Base-by-base conservation (phyloP, 2,113 vertebrate genomes). In the Ramphastos sulfuratus region DNA sequence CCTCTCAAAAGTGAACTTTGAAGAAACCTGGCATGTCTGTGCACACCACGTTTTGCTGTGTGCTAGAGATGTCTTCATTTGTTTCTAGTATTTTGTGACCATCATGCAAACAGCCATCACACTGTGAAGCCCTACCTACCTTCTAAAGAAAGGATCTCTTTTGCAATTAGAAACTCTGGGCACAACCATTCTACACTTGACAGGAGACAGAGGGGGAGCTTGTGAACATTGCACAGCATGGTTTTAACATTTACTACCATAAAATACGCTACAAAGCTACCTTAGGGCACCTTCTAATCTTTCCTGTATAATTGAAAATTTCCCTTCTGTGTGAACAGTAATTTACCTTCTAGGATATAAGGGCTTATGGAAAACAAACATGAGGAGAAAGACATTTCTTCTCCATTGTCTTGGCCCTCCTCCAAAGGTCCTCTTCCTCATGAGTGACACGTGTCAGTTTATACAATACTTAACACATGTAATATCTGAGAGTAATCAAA, bases 231-330 rank as follows among this genome's bases (percentile, higher is more conserved):
- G 30, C 93, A 79, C 65, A 79, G 76, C 35, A 16, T 30, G 39
- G 31, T 77, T 93, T 79, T 50, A 79, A 78, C 64, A 76, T 70
- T 93, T 94, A 35, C 58, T 66, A 86, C 74, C 39, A 65, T 65
- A 46, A 96, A 95, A 87, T 30, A 87, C 5, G 60, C 61, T 61
- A 65, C 69, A 87, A 87, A 89, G 33, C 77, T 61, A 86, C 80
- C 73, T 87, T 35, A 94, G 85, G 94, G 82, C 81, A 75, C 35
- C 81, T 92, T 97, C 92, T 90, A 89, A 95, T 95, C 61, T 97
- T 85, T 85, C 42, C 61, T 82, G 60, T 31, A n/a, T 77, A 97
- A 96, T 4, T 95, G 77, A 80, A 69, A 86, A 79, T 79, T 78
- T 88, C 67, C 30, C 37, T 44, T 44, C 93, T 71, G 28, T 59